Conservation (phyloP, 2,888 invertebrate genomes). For the Zelleria hepariella region DNA sequence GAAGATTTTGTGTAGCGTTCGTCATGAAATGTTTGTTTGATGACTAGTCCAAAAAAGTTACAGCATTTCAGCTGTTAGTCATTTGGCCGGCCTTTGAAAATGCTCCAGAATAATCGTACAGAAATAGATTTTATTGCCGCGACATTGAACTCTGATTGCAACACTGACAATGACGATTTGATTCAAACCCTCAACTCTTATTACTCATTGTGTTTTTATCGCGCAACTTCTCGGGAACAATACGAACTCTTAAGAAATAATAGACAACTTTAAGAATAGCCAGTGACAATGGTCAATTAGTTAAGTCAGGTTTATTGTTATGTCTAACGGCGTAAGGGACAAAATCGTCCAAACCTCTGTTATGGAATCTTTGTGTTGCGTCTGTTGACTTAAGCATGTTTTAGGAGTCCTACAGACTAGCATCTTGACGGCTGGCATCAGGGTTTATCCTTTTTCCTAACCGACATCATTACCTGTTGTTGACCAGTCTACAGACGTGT, state of each 20-base stretch:
- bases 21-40: neutral
- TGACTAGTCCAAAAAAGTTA: neutral
- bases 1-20: neutral
- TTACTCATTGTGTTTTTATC: constrained; percentile 6
- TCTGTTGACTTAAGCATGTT: neutral
- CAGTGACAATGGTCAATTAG: neutral
- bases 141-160: constrained; percentile 10
- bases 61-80: neutral
- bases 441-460: neutral
- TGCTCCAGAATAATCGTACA: neutral
- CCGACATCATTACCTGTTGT: neutral
- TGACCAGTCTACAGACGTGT: neutral
- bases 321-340: neutral
- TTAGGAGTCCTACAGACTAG: neutral
- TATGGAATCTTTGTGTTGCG: neutral
- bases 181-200: neutral
- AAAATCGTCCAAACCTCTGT: neutral
- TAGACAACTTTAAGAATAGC: neutral
- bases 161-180: constrained; percentile 2
- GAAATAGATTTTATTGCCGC: neutral
- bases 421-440: neutral
- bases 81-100: neutral
- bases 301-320: neutral
- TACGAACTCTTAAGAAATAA: constrained; percentile 5
- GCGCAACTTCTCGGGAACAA: constrained; percentile 5